phyloP scores from a whole-genome alignment of 2,113 vertebrate species.

The Dendropsophus ebraccatus region DNA sequence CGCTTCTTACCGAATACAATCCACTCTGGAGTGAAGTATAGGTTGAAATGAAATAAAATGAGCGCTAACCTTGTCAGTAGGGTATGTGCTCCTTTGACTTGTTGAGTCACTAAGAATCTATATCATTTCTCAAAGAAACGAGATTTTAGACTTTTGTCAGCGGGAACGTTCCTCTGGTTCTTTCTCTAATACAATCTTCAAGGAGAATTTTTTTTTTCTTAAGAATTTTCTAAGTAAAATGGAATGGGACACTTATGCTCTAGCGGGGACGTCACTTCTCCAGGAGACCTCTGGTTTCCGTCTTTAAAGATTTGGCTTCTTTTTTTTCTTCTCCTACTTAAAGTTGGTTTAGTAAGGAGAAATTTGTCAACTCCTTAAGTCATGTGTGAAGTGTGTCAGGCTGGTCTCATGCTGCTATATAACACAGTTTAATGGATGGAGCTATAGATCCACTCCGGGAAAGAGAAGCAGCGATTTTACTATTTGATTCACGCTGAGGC shows the following conservation, averaged over 20 bases:
- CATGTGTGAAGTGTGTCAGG: conserved; percentile 19
- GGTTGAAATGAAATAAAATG: conserved; percentile 17
- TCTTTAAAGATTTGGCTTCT: conserved; percentile 17
- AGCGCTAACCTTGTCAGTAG: conserved; percentile 32
- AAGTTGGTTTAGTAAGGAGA: background rate
- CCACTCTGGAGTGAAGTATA: background rate
- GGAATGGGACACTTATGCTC: background rate
- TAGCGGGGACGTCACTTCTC: background rate
- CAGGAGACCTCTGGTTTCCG: background rate
- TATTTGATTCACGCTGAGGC: conserved; percentile 35
- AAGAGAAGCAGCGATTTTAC: conserved; percentile 8
- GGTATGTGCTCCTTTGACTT: conserved; percentile 17
- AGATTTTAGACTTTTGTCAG: conserved; percentile 47
- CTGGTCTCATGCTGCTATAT: conserved; percentile 26
- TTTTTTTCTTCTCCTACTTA: background rate
- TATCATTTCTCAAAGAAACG: conserved; percentile 11
- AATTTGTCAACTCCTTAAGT: conserved; percentile 13
- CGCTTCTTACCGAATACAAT: conserved; percentile 6
- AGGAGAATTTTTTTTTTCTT: conserved; percentile 7
- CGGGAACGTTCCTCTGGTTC: background rate
- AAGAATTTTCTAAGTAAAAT: background rate
- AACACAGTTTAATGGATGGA: conserved; percentile 39
- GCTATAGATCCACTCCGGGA: conserved; percentile 4
- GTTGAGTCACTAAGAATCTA: conserved; percentile 26
- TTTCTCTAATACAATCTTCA: background rate